Base-by-base conservation (phyloP, 2,888 invertebrate genomes). In the Nipponacmea schrenckii region DNA sequence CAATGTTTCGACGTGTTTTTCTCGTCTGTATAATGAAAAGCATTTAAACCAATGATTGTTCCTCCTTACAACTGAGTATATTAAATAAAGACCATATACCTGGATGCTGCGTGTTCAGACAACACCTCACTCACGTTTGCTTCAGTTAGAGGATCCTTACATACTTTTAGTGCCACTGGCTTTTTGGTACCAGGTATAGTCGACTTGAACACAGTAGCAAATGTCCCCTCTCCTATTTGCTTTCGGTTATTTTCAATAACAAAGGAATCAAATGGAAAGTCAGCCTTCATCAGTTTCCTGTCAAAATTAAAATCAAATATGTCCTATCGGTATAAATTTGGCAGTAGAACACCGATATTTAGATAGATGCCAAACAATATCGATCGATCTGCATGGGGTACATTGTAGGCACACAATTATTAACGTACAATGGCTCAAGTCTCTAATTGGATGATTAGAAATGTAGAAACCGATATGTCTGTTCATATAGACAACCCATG, bases 221-320 rank as follows among this genome's bases (percentile, higher is more conserved):
- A 86, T 68, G 80, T 81, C 12, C 86, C 86, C 17, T 78, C 79
- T 14, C 85, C 84, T 1, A 85, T 66, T 10, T 77, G 74, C 27
- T 76, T 73, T 0, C 77, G 77, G 1, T 63, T 50, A 8, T 75
- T 72, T 65, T 81, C 78, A 76, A 78, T 84, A 10, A 56, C 68
- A 8, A 86, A 27, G 46, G 84, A 83, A 14, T 78, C 71, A 5
- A 82, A 68, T 5, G 74, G 72, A 72, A 79, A 83, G 67, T 85
- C 85, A 67, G 83, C 83, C 24, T 72, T 74, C 80, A 85, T 82
- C 14, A 86, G 73, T 14, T 80, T 73, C 67, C 80, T 79, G 0
- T 83, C 81, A 64, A 86, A 74, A 85, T 84, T 62, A 84, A 68
- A 71, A 85, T 85, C 0, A 85, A 77, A 31, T 78, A 74, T 10